Evolutionary conservation across 2,113 vertebrate species (phyloP), one percentile per base, ranked within the genome.

Genomic region (Halcyon senegalensis): DNA sequence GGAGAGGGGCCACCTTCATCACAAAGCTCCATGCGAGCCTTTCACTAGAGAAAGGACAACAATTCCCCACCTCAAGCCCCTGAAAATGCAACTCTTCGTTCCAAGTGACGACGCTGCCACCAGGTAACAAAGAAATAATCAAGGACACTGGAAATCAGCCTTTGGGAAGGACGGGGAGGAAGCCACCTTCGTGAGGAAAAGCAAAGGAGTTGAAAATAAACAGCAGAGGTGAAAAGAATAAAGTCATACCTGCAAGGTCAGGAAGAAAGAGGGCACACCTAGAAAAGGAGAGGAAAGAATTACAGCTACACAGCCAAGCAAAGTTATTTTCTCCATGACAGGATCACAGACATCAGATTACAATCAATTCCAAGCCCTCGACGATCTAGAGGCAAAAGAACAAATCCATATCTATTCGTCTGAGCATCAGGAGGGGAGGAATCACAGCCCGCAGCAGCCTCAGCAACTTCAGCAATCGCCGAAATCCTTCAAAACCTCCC

Each of bases 161-260:
- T 44, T 0, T 37, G 16, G 16, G 24, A 39, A 56, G 50, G 31
- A 41, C 7, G 43, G 43, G 56, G 37, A 43, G 62, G 39, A 59
- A 89, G 39, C 64, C 64, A 72, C 53, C 53, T 82, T 85, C 9
- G 17, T 4, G 16, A 30, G 10, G 56, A 84, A 91, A 1, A 64
- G 48, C 16, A 11, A 23, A 79, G 19, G 1, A 63, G 16, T 5
- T 13, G 31, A 85, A 59, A 91, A 68, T 1, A 13, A 84, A 23
- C 3, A 84, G 62, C 13, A 41, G 11, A 21, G 69, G 33, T 24
- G 62, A 56, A 72, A 50, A 69, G 74, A 74, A 59, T 76, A 55
- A 69, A 86, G 11, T 20, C 87, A 13, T 74, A 70, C 87, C 90
- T 96, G 84, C 81, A 95, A 91, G 76, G 84, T 88, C 87, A 84